Evolutionary conservation across 30 jellyfish, hydroid and myxozoan species (phyloP).

Genomic region (Aurelia aurita complex sp. Pacific): DNA sequence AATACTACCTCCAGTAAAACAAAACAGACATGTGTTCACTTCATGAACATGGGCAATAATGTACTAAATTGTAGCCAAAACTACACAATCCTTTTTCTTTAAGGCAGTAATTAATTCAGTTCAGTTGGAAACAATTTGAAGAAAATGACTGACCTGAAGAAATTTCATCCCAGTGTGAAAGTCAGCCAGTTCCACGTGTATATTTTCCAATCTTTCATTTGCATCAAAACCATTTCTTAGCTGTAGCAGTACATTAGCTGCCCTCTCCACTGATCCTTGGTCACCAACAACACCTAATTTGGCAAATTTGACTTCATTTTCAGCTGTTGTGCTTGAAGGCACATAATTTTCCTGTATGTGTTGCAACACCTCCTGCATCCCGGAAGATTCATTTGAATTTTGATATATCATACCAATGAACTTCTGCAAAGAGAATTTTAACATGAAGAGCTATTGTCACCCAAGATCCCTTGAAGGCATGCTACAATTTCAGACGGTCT

Average conservation of each 20-base stretch:
- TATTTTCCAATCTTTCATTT: conserved; percentile 5
- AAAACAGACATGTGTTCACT: no score
- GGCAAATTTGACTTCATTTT: background rate
- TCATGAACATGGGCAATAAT: no score
- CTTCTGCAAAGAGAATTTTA: background rate
- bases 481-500: no score
- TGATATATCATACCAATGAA: conserved; percentile 21
- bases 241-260: conserved; percentile 18
- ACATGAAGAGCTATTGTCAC: no score
- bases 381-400: conserved; percentile 21
- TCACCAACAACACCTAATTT: conserved; percentile 11
- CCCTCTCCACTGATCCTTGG: conserved; percentile 27
- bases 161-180: conserved; percentile 33
- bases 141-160: background rate
- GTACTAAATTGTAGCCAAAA: no score
- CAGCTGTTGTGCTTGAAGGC: background rate
- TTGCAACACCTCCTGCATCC: conserved; percentile 15
- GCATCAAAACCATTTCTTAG: conserved; percentile 16
- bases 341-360: conserved; percentile 1
- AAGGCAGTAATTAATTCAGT: no score
- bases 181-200: conserved; percentile 29
- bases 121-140: no score
- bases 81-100: no score
- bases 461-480: no score
- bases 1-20: no score